Conservation (phyloP, 2,113 vertebrate species). For the Mus spicilegus region DNA sequence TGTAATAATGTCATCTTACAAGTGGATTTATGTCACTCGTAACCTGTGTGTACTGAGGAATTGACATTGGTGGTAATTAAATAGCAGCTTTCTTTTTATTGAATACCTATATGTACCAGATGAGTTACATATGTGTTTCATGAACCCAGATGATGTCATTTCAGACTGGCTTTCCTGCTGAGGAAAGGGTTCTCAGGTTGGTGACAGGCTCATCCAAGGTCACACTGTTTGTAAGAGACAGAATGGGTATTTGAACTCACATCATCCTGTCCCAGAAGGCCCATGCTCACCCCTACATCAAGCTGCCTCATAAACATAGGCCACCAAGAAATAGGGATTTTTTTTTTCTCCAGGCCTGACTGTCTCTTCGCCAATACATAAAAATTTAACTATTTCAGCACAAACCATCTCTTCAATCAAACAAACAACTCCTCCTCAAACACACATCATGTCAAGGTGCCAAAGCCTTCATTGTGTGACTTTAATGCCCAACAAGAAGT, state of each 20-base stretch:
- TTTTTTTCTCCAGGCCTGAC: neutral
- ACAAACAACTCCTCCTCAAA: neutral
- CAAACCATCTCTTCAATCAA: neutral
- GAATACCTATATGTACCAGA: neutral
- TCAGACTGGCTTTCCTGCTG: neutral
- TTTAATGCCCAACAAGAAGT: neutral
- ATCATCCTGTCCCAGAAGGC: neutral
- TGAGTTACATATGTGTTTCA: neutral
- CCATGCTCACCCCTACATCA: too few species aligned
- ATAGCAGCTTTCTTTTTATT: neutral
- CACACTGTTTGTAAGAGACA: neutral
- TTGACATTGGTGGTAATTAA: neutral
- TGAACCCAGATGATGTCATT: neutral
- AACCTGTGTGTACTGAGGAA: neutral
- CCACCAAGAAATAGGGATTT: neutral
- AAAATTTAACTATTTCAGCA: neutral
- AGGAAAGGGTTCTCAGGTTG: neutral
- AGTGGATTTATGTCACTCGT: neutral
- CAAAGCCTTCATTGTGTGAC: neutral
- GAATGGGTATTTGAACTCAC: neutral
- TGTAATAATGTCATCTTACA: neutral
- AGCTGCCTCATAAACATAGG: neutral
- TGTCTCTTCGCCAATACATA: neutral
- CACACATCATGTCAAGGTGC: neutral
- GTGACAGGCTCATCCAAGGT: neutral